phyloP scores from a whole-genome alignment of 1,140 invertebrate genomes.

The Cyphomyrmex costatus region DNA sequence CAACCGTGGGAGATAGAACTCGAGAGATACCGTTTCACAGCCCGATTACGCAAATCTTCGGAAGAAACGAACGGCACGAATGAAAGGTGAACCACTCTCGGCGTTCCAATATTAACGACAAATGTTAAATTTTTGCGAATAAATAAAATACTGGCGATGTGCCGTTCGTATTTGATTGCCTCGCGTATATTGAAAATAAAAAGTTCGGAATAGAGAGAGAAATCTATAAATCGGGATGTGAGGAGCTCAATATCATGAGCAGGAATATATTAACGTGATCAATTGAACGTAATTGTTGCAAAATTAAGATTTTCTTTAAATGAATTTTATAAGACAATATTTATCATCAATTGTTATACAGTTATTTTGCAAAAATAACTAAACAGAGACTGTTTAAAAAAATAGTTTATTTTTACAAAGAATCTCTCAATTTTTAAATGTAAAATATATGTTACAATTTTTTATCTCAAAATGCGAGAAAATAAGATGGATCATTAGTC shows the following conservation, averaged over 20 bases:
- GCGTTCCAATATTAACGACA: constrained; percentile 12
- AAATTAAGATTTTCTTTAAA: neutral
- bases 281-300: neutral
- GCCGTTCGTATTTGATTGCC: neutral
- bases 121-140: constrained; percentile 32
- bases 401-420: neutral
- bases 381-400: neutral
- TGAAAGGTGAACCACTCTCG: constrained; percentile 6
- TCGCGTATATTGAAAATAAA: constrained; percentile 6
- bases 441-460: neutral
- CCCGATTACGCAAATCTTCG: constrained; percentile 46
- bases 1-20: constrained; percentile 47
- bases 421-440: neutral
- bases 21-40: constrained; percentile 42
- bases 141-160: constrained; percentile 7
- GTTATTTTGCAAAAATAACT: neutral
- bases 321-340: neutral
- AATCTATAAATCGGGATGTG: neutral
- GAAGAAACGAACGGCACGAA: constrained; percentile 4
- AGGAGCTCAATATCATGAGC: neutral
- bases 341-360: too few relatives aligned
- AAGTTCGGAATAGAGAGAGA: neutral
- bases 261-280: neutral
- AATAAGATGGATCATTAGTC: neutral
- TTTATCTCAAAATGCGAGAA: neutral